Evolutionary conservation across 2,113 vertebrate species (phyloP), one percentile per base, ranked within the genome.

Genomic region (Laterallus jamaicensis): DNA sequence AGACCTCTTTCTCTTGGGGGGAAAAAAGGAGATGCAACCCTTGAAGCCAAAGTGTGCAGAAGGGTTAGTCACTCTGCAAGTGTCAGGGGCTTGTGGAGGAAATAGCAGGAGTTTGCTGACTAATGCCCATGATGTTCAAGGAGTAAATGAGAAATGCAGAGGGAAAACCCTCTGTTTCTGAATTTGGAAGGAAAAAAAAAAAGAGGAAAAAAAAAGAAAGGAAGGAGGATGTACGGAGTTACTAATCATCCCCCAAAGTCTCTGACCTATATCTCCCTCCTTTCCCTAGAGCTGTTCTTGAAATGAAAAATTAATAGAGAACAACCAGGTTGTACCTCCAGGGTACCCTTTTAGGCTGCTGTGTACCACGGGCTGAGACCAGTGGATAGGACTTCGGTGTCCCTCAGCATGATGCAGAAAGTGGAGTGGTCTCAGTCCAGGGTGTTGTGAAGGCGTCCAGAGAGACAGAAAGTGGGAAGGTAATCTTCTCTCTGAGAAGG

Each of bases 231-330:
- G 29, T 86, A 88, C 3, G 1, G 69, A 82, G 86, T 73, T 73
- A 69, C 67, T 91, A 87, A 89, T 92, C 96, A 93, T 55, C 80
- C 93, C 83, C 83, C 73, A 54, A 93, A 94, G 31, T 91, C 88
- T 96, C 91, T 96, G 95, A 95, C 92, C 93, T 95, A 94, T 93
- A 96, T 96, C 96, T 96, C 82, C 86, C 26, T 93, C 54, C 50
- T 92, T 94, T 94, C 93, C 88, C 92, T 79, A 74, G 88, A 94
- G 93, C 67, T n/a, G 89, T 92, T 91, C 37, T 71, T 92, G 81
- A 96, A 96, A 96, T 96, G 86, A 95, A 94, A 95, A 96, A 85
- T 96, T 96, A 97, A 96, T 97, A 89, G 92, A 79, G 86, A 95
- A 94, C 82, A 95, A 62, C 50, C 80, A 91, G 82, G 66, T 92